These are phyloP conservation scores for Pelobates fuscus DNA, from an alignment of 2,113 vertebrate species.

Conservation along the genomic window DNA sequence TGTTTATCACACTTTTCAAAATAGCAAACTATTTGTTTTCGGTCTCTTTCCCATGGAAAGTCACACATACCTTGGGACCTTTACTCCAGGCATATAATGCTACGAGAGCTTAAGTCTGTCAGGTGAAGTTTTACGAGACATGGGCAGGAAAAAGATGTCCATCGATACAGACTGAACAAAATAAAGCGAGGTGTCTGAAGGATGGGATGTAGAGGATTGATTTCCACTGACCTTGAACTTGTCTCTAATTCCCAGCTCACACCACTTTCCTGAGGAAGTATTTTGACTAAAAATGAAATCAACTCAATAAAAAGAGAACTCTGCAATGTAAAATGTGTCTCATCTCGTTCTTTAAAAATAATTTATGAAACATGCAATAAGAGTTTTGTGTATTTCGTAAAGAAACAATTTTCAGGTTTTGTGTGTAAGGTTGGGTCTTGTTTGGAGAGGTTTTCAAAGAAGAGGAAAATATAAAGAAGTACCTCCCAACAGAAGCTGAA, in stretches of 20 bases:
- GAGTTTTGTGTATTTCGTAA: too few species aligned
- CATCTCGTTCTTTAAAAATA: too few species aligned
- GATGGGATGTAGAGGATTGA: slow-evolving; percentile 19
- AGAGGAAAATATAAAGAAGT: too few species aligned
- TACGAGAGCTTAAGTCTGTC: slow-evolving; percentile 6
- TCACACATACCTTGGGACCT: slow-evolving; percentile 12
- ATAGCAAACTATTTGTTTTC: not conserved
- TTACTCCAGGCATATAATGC: not conserved
- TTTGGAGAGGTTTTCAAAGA: too few species aligned
- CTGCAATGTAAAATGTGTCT: too few species aligned
- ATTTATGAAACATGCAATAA: too few species aligned
- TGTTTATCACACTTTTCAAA: not conserved
- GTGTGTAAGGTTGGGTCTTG: too few species aligned
- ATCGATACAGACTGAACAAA: not conserved
- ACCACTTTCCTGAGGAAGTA: slow-evolving; percentile 15
- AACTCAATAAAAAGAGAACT: too few species aligned
- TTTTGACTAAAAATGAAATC: slow-evolving; percentile 3
- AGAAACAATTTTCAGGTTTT: too few species aligned
- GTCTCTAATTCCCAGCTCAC: not conserved
- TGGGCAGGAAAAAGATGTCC: not conserved
- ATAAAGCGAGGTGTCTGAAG: slow-evolving; percentile 15
- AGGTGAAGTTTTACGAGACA: slow-evolving; percentile 37
- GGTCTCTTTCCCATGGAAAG: not conserved
- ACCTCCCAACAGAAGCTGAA: too few species aligned
- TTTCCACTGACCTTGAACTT: slow-evolving; percentile 25